A percentile compares a stretch with the other conserved stretches of the same genome.
These are phyloP conservation scores for Drosophila mojavensis DNA, from an alignment of 1,140 invertebrate species.

Conservation along the genomic window DNA sequence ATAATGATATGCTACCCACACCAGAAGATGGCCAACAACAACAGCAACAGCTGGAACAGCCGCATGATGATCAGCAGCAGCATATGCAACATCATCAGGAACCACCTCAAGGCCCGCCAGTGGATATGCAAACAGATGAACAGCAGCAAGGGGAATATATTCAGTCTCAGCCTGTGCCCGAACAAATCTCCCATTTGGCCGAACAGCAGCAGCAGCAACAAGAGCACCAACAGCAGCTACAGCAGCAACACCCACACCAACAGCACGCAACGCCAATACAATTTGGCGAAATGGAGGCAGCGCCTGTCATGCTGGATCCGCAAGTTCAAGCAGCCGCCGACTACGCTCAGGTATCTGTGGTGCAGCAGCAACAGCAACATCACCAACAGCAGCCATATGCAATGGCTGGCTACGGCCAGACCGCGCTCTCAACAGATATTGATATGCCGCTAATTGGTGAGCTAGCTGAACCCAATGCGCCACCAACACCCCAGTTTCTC, in stretches of 20 bases:
- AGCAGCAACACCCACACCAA: conserved; percentile 40
- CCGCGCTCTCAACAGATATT: conserved; percentile 70
- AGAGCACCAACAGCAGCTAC: conserved; percentile 42
- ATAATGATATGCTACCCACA: conserved; percentile 27
- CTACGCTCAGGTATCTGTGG: conserved; percentile 68
- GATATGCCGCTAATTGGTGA: conserved; percentile 81
- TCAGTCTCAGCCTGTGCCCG: conserved; percentile 14
- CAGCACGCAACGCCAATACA: conserved; percentile 68
- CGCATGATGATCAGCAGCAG: conserved; percentile 28
- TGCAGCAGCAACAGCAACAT: conserved; percentile 65
- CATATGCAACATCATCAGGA: conserved; percentile 20
- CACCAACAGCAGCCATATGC: conserved; percentile 62
- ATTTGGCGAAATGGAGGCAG: conserved; percentile 78
- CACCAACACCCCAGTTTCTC: conserved; percentile 75
- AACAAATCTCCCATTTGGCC: conserved; percentile 41
- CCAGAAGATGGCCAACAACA: conserved; percentile 38
- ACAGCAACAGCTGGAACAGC: conserved; percentile 1
- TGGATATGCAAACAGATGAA: conserved; percentile 29
- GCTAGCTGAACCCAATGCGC: conserved; percentile 74
- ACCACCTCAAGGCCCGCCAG: background rate
- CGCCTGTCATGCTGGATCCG: conserved; percentile 65
- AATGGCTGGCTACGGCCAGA: conserved; percentile 61
- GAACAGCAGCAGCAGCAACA: conserved; percentile 42
- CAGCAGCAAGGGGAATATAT: conserved; percentile 52
- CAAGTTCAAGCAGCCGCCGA: conserved; percentile 61